Evolutionary conservation across 2,888 invertebrate genomes (phyloP).

Genomic region (Stramonita haemastoma): DNA sequence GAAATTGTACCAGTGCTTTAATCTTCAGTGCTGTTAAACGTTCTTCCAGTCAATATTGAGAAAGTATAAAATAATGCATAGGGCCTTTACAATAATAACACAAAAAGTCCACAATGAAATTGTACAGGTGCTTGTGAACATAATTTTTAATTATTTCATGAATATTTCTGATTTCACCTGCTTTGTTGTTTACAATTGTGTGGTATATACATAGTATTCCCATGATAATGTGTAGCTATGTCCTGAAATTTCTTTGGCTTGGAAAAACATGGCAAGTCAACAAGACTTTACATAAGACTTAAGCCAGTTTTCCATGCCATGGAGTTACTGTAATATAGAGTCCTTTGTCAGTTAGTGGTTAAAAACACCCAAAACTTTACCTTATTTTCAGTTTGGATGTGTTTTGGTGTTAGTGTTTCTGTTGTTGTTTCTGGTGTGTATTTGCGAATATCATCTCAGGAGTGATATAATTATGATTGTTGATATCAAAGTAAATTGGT

Average conservation of each 20-base stretch:
- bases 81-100: background rate
- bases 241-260: no score
- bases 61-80: background rate
- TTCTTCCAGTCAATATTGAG: background rate
- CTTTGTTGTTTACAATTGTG: background rate
- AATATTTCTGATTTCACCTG: background rate
- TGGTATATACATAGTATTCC: background rate
- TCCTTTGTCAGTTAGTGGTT: no score
- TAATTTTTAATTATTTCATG: background rate
- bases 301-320: no score
- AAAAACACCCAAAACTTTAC: no score
- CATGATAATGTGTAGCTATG: background rate
- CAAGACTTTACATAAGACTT: no score
- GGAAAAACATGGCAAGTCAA: no score
- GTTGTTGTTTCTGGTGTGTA: no score
- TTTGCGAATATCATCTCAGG: constrained; percentile 8
- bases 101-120: background rate
- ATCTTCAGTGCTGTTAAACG: background rate
- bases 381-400: background rate
- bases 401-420: no score
- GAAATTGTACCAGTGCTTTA: background rate
- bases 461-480: constrained; percentile 1
- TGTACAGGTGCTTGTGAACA: background rate
- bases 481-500: background rate
- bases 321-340: no score